These are phyloP conservation scores for Megalurothrips usitatus DNA, from an alignment of 2,888 invertebrate species.

Conservation along the genomic window DNA sequence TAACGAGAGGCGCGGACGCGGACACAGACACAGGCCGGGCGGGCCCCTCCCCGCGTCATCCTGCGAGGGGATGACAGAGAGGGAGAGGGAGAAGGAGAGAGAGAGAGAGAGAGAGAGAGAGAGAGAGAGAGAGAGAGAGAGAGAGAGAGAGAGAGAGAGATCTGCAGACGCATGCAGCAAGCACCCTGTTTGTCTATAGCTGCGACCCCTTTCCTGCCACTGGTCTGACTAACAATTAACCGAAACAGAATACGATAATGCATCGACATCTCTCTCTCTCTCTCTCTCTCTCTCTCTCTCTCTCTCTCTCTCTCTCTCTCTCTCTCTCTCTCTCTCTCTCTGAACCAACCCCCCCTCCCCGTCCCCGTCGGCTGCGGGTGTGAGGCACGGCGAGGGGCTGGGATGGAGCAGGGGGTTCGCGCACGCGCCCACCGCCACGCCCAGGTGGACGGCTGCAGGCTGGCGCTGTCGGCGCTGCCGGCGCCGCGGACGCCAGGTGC, in stretches of 20 bases:
- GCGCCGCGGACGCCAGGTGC: too few relatives aligned
- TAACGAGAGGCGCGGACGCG: too few relatives aligned
- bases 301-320: background rate
- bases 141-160: background rate
- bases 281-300: background rate
- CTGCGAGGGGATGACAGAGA: background rate
- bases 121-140: background rate
- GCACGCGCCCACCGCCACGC: too few relatives aligned
- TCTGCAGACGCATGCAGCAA: background rate
- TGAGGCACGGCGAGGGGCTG: too few relatives aligned
- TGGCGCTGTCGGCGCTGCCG: too few relatives aligned
- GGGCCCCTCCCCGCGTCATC: too few relatives aligned
- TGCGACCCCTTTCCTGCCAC: background rate
- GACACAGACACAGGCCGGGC: too few relatives aligned
- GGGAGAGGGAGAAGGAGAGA: background rate
- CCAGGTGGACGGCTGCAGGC: too few relatives aligned
- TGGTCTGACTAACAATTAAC: background rate
- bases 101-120: constrained; percentile 11
- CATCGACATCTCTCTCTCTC: background rate
- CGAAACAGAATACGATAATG: constrained; percentile 11
- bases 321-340: background rate
- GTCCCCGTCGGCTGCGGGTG: too few relatives aligned
- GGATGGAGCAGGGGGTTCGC: too few relatives aligned
- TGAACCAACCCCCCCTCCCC: too few relatives aligned
- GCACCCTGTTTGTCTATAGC: background rate